These are phyloP conservation scores for Cerastoderma edule DNA, from an alignment of 2,888 invertebrate species.

Conservation along the genomic window DNA sequence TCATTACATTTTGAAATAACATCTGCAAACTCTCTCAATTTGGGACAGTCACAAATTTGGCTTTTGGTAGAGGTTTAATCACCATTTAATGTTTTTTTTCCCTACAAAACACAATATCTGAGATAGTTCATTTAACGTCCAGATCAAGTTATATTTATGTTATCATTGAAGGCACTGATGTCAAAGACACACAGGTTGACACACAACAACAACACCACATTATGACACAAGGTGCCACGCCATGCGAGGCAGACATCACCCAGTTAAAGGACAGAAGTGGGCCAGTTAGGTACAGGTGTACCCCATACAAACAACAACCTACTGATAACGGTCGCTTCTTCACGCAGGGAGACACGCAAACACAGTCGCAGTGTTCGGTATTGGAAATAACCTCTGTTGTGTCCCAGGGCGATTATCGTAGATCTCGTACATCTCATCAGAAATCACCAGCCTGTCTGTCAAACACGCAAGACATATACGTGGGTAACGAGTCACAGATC, in stretches of 20 bases:
- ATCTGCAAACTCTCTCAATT: too few species aligned
- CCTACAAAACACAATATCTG: too few species aligned
- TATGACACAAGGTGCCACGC: background rate
- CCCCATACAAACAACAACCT: conserved; percentile 33
- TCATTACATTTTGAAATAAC: too few species aligned
- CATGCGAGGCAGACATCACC: conserved; percentile 33
- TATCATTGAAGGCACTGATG: too few species aligned
- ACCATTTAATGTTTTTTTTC: too few species aligned
- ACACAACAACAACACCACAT: too few species aligned
- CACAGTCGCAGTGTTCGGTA: conserved; percentile 22
- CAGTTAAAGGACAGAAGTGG: conserved; percentile 43
- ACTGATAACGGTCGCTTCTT: background rate
- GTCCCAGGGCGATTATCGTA: background rate
- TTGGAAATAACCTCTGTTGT: conserved; percentile 3
- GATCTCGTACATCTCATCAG: background rate
- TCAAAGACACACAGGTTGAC: too few species aligned
- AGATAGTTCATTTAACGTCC: too few species aligned
- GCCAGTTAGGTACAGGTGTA: conserved; percentile 40
- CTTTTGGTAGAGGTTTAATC: too few species aligned
- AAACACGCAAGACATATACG: conserved; percentile 1
- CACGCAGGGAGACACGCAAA: conserved; percentile 5
- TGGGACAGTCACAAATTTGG: too few species aligned
- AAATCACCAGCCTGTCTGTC: background rate
- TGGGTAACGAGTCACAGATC: conserved; percentile 26
- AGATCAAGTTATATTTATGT: too few species aligned